A percentile compares a stretch with the other conserved stretches of the same genome.
Conservation (phyloP, 1,140 invertebrate genomes). For the Aphidius gifuensis region DNA sequence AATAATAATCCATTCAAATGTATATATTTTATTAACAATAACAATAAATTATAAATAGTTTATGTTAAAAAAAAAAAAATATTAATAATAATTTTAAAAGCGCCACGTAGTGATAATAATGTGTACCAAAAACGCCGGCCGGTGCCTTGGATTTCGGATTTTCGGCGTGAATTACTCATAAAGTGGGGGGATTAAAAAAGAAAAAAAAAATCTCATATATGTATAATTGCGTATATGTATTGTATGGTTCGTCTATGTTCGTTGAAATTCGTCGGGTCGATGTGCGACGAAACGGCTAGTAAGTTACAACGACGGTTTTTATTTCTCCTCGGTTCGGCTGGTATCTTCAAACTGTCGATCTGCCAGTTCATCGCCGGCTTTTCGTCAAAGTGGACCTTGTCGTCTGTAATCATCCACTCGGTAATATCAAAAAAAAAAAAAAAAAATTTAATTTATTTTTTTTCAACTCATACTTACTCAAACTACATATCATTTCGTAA, state of each 20-base stretch:
- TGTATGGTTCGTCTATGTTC: slow-evolving; percentile 4
- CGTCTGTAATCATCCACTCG: slow-evolving; percentile 6
- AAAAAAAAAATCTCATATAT: slow-evolving; percentile 6
- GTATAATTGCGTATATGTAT: not conserved
- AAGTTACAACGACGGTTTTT: not conserved
- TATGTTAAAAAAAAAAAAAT: slow-evolving; percentile 8
- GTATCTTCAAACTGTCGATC: slow-evolving; percentile 39
- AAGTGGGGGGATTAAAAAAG: not conserved
- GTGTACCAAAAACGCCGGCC: slow-evolving; percentile 10
- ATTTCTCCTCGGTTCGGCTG: slow-evolving; percentile 31
- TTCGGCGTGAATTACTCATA: not conserved
- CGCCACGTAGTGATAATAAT: not conserved
- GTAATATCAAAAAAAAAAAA: no score
- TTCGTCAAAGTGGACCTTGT: slow-evolving; percentile 41
- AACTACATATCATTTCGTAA: no score
- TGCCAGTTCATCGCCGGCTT: slow-evolving; percentile 53
- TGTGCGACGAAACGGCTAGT: slow-evolving; percentile 16
- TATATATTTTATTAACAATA: no score
- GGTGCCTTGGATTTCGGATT: not conserved
- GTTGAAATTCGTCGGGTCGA: slow-evolving; percentile 12
- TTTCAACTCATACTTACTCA: no score
- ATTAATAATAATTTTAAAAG: not conserved
- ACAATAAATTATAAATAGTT: no score
- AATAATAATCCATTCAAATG: no score
- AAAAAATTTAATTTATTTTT: no score